Base-by-base conservation (phyloP, 35 echinoderm and acorn worm species). In the Diadema setosum region DNA sequence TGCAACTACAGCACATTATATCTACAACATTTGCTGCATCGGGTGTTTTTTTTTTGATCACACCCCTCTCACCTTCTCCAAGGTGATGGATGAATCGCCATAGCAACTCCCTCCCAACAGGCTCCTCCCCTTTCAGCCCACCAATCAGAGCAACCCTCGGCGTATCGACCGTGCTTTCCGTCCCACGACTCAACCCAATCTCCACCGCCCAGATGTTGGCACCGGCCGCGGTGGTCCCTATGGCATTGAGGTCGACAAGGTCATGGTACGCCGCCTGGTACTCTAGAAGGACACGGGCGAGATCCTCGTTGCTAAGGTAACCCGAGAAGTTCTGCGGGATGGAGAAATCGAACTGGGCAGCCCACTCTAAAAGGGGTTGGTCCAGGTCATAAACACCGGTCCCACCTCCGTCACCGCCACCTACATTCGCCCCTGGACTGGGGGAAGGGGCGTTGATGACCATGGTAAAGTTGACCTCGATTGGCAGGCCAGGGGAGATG, bases 111-210 rank as follows among this genome's bases (percentile, higher is more conserved):
- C 91, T 82, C 33, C 95, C 95, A 4, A 91, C 70, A 30, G 95
- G 92, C 80, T 98, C 83, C 15, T 88, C 81, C 39, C 91, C 95
- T 73, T 69, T 81, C 88, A 98, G 70, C 20, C 91, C 85, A 59
- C 95, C 95, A 83, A 98, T 84, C 75, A 98, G 27, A 40, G 84
- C 95, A n/a, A 98, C 95, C 41, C 48, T 58, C 12, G 95, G 94
- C 37, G 43, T 85, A 43, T 93, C 58, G 12, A 58, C 70, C 23
- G 59, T 42, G 11, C 33, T 75, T 5, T 58, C 61, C 40, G 58
- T 7, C 0, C 40, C 43, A 16, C 60, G 20, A 3, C 23, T 35
- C n/a, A 6, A 27, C 3, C 74, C 82, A 20, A 98, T 31, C 34
- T 87, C 32, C 64, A 94, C 75, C 20, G 39, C 81, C 30, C 76